These are phyloP conservation scores for Leptinotarsa juncta DNA, from an alignment of 2,888 invertebrate genomes.

Conservation along the genomic window DNA sequence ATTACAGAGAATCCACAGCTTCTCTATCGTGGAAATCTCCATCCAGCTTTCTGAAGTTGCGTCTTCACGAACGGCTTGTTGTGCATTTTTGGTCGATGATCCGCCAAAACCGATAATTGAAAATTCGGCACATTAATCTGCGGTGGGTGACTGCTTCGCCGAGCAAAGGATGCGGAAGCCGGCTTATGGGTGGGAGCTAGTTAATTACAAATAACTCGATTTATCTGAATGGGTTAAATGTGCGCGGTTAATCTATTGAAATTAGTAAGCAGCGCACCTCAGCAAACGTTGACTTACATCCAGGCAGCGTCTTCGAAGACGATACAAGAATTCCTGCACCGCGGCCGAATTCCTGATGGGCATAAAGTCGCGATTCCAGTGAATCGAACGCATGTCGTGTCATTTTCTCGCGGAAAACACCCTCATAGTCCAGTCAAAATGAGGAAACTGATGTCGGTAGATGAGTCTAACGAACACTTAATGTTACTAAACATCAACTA, in stretches of 20 bases:
- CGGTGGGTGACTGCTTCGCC: constrained; percentile 38
- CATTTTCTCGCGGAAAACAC: constrained; percentile 19
- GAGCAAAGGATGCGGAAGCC: constrained; percentile 47
- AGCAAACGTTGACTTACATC: constrained; percentile 65
- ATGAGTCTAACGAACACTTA: no score
- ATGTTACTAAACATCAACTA: no score
- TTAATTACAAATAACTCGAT: constrained; percentile 68
- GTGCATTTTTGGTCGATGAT: constrained; percentile 26
- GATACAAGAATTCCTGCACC: background rate
- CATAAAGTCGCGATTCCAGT: background rate
- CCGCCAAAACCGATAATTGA: constrained; percentile 50
- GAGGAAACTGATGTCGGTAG: no score
- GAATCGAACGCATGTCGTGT: constrained; percentile 10
- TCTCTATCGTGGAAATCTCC: no score
- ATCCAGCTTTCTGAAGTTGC: background rate
- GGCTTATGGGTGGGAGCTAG: constrained; percentile 56
- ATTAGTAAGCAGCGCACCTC: constrained; percentile 67
- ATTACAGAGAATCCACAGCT: background rate
- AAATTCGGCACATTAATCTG: constrained; percentile 55
- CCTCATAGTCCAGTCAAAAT: background rate
- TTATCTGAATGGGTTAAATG: constrained; percentile 66
- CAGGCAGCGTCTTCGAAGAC: constrained; percentile 44
- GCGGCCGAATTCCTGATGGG: background rate
- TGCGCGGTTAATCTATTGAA: constrained; percentile 67
- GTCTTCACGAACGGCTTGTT: constrained; percentile 21